Conservation (phyloP, 2,113 vertebrate species). For the Calonectris borealis region DNA sequence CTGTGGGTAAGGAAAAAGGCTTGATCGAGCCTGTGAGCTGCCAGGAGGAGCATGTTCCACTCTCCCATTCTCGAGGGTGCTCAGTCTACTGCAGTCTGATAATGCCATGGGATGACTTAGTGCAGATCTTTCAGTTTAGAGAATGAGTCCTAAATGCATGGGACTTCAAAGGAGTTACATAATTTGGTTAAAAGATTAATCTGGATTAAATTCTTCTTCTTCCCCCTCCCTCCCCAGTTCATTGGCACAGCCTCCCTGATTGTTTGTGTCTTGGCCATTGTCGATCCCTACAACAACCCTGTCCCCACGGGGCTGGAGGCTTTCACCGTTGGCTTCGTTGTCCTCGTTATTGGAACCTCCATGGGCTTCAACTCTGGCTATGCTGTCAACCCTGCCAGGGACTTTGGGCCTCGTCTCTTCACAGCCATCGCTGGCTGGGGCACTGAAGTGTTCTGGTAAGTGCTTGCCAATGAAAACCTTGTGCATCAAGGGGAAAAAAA, state of each 20-base stretch:
- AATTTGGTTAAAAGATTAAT: not conserved
- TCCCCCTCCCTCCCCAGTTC: slow-evolving; percentile 68
- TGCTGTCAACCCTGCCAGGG: slow-evolving; percentile 95
- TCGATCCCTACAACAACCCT: slow-evolving; percentile 93
- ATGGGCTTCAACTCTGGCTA: slow-evolving; percentile 99
- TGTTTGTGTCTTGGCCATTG: slow-evolving; percentile 93
- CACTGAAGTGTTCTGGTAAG: slow-evolving; percentile 88
- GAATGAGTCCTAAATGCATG: not conserved
- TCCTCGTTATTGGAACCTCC: slow-evolving; percentile 92
- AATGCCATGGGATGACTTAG: not conserved
- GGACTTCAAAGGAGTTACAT: not conserved
- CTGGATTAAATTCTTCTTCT: not conserved
- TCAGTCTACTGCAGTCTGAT: not conserved
- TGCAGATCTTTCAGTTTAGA: not conserved
- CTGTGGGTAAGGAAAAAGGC: not conserved
- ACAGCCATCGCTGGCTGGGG: slow-evolving; percentile 94
- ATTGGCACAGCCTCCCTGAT: slow-evolving; percentile 93
- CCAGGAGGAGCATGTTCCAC: not conserved
- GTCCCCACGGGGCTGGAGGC: slow-evolving; percentile 91
- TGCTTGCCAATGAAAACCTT: not conserved
- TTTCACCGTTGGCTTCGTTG: slow-evolving; percentile 94
- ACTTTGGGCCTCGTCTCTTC: slow-evolving; percentile 93
- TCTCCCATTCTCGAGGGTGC: not conserved
- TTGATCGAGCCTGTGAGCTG: not conserved
- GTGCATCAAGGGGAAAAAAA: not conserved